Conservation (phyloP, 2,113 vertebrate species). For the Anoura caudifer region DNA sequence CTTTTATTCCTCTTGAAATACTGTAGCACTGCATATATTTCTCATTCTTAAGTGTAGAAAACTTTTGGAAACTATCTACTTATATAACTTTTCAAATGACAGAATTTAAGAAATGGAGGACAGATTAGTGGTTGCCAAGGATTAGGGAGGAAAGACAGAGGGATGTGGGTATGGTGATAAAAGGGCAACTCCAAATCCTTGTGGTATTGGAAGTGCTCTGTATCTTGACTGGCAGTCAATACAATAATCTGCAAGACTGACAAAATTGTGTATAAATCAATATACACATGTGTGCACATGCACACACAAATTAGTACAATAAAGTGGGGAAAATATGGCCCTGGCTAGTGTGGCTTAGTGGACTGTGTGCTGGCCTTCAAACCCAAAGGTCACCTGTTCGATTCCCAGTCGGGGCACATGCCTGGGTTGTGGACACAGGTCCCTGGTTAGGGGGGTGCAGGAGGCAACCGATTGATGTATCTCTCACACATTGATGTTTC, state of each 20-base stretch:
- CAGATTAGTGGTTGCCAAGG: neutral
- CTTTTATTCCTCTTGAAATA: slow-evolving; percentile 42
- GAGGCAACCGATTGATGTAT: no score
- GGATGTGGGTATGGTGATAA: neutral
- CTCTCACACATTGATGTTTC: no score
- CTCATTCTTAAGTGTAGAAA: slow-evolving; percentile 47
- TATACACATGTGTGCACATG: neutral
- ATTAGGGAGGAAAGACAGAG: neutral
- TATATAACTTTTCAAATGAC: slow-evolving; percentile 54
- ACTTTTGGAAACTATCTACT: slow-evolving; percentile 47
- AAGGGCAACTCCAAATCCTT: neutral
- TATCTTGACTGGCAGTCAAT: neutral
- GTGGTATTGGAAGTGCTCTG: neutral
- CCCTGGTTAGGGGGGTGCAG: no score
- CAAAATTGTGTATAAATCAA: neutral
- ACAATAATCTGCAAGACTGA: neutral
- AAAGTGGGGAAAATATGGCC: neutral
- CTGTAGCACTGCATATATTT: slow-evolving; percentile 42
- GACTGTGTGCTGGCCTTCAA: no score
- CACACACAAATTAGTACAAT: neutral
- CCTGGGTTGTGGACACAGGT: no score
- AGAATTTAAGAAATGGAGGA: slow-evolving; percentile 29
- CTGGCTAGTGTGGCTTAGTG: no score
- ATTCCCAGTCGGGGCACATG: no score
- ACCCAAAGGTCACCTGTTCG: no score